Evolutionary conservation across 2,888 invertebrate species (phyloP), one percentile per base, ranked within the genome.

Genomic region (Lithophane leautieri): DNA sequence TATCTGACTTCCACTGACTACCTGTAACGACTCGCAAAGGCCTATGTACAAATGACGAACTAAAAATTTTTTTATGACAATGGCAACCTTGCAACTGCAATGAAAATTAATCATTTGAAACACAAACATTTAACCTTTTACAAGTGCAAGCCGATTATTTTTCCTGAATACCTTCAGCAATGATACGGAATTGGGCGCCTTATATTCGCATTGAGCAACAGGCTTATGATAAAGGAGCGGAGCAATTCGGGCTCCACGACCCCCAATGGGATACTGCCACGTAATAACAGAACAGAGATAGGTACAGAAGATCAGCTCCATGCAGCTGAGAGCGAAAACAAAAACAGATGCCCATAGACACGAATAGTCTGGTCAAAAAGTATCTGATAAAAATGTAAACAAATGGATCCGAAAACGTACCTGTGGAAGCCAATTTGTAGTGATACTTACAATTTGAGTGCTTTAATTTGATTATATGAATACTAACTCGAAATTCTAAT

Each of bases 191-290:
- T 72, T 50, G 73, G 71, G 68, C 67, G 67, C 52, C 63, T 78
- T 75, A 72, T 50, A 60, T 66, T 66, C 56, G 66, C 70, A 74
- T 68, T 54, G 65, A 85, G 85, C 83, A 85, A 84, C 82, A 85
- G 85, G 73, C 84, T 81, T 82, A 76, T 84, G 75, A 73, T 66
- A 70, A 76, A 76, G 25, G 61, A 79, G 66, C 14, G 52, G 63
- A 71, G 69, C 72, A 74, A 82, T 82, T 74, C 73, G n/a, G 70
- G 82, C 63, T 56, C 66, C 44, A 52, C 42, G 67, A 54, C 50
- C 54, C 72, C 70, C 61, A 73, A 78, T 69, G 50, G 56, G 54
- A 25, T 61, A 25, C 40, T 2, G 22, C 44, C 25, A 11, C 12
- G n/a, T 34, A n/a, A 0, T 0, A 8, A 34, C 2, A 28, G 50